phyloP scores from a whole-genome alignment of 2,888 invertebrate species.

The Meghimatium bilineatum region DNA sequence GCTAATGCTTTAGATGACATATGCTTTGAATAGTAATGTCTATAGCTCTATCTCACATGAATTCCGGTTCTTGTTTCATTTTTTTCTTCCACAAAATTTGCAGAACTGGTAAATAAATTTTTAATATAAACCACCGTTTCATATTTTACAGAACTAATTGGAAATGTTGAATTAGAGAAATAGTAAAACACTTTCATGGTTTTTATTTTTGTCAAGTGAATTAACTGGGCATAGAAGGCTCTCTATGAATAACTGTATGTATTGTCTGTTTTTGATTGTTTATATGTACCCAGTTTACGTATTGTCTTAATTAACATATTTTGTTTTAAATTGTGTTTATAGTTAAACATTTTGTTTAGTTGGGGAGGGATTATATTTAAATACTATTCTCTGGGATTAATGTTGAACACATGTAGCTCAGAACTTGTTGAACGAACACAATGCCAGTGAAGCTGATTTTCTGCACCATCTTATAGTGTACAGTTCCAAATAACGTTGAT shows the following conservation, averaged over 20 bases:
- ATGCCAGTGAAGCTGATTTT: too few species aligned
- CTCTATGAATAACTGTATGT: constrained; percentile 40
- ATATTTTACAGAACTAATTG: too few species aligned
- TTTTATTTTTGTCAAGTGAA: not conserved
- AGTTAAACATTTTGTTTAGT: not conserved
- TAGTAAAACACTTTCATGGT: not conserved
- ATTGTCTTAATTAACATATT: not conserved
- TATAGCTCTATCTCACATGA: constrained; percentile 19
- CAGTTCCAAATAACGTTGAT: too few species aligned
- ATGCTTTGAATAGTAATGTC: constrained; percentile 31
- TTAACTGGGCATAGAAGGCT: constrained; percentile 31
- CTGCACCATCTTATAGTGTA: too few species aligned
- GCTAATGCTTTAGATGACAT: constrained; percentile 31
- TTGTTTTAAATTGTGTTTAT: not conserved
- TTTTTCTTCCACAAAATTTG: not conserved
- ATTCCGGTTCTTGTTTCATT: not conserved
- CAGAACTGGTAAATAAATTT: not conserved
- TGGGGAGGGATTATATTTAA: too few species aligned
- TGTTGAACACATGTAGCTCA: too few species aligned
- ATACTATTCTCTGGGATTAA: too few species aligned
- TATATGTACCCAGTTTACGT: constrained; percentile 16
- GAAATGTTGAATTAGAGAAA: not conserved
- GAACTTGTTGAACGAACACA: too few species aligned
- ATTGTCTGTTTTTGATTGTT: constrained; percentile 22
- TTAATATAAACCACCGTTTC: not conserved